Base-by-base conservation (phyloP, 2,888 invertebrate genomes). In the Cordylochernes scorpioides region DNA sequence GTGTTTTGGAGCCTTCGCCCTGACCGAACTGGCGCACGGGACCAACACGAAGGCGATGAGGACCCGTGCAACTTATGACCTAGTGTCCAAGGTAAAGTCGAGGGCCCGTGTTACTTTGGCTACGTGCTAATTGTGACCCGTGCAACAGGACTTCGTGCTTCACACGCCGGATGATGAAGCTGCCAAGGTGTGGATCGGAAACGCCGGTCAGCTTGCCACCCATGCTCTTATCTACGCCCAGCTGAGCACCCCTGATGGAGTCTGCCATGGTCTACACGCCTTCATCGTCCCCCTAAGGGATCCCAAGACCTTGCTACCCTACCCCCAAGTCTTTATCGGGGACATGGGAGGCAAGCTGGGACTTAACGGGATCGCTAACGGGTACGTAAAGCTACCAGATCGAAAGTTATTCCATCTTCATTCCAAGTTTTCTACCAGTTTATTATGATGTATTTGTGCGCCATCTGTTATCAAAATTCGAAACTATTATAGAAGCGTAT, bases 271-370 rank as follows among this genome's bases (percentile, higher is more conserved):
- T 1, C 58, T 88, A 6, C 80, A 86, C 50, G 61, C 70, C 0
- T 91, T 91, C 48, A 57, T 84, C 13, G 74, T 78, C n/a, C 78
- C 74, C 1, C 62, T 91, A 33, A 57, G 82, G 5, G 68, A 77
- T 52, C 63, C 67, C 1, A 55, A 62, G 33, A 74, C 73, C 0
- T 49, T 73, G 45, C 46, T 63, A 29, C 63, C 77, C 0, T 65
- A 58, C 45, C 67, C 75, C 0, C 82, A 84, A 1, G 65, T 88
- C 1, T 64, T 62, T 0, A 71, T 86, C 0, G 86, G 86, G 0
- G 88, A 91, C 50, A 63, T 88, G 56, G 88, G 91, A 1, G 73
- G 74, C 51, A 91, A 91, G 55, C 60, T 77, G 21, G 86, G 77
- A 0, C 60, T 82, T 7, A 82, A 88, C 53, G 86, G 82, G 3